Percentiles rank a stretch among this genome's conserved stretches.
Evolutionary conservation across 2,113 vertebrate genomes (phyloP).

Genomic region (Psephotus haematonotus): DNA sequence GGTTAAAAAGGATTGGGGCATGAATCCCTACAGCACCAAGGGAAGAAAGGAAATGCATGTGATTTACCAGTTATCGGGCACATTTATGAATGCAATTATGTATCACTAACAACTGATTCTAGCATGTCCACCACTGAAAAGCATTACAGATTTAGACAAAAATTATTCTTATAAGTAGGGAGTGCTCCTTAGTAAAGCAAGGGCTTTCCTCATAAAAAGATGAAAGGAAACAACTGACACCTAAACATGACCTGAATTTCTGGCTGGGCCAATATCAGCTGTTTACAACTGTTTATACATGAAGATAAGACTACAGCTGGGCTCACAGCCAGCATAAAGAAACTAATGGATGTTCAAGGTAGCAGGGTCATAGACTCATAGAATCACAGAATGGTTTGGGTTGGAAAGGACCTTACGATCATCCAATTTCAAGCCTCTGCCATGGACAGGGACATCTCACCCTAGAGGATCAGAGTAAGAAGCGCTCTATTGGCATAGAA

Average conservation of each 20-base stretch:
- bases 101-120: not conserved
- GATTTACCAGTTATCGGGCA: not conserved
- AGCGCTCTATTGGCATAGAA: not conserved
- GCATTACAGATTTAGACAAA: not conserved
- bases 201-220: not conserved
- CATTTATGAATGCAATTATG: not conserved
- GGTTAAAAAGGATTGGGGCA: not conserved
- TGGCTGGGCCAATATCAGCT: not conserved
- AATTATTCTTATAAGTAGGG: not conserved
- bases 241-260: not conserved
- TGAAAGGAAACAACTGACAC: not conserved
- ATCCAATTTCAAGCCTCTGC: not conserved
- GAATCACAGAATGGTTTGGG: not conserved
- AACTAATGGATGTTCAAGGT: not conserved
- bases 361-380: not conserved
- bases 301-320: not conserved
- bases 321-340: not conserved
- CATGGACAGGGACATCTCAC: not conserved
- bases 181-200: not conserved
- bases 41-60: not conserved
- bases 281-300: not conserved
- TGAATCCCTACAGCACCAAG: not conserved
- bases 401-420: not conserved
- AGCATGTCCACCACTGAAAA: not conserved
- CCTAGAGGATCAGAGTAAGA: not conserved